Evolutionary conservation across 1,140 invertebrate species (phyloP).

Genomic region (Pseudomyrmex dendroicus): DNA sequence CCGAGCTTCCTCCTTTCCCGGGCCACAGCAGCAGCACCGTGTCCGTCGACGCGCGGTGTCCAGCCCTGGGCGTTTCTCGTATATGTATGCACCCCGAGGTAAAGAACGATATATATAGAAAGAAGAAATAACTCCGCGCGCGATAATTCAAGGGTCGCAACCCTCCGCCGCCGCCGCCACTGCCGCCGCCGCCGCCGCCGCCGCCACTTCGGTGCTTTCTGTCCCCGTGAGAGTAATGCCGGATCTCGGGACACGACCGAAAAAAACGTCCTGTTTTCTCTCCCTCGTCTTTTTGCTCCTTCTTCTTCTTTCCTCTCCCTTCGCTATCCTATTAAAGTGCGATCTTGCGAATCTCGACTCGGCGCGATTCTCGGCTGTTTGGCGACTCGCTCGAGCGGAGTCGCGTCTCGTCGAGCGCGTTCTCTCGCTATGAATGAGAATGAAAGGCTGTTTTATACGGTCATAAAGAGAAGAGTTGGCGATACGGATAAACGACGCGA

Average conservation of each 20-base stretch:
- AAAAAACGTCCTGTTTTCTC: slow-evolving; percentile 53
- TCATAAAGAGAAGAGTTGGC: slow-evolving; percentile 38
- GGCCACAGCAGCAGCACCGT: background rate
- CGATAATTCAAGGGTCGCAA: slow-evolving; percentile 73
- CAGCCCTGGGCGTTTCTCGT: slow-evolving; percentile 36
- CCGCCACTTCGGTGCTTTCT: slow-evolving; percentile 56
- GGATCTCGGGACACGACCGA: slow-evolving; percentile 1
- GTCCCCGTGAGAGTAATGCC: slow-evolving; percentile 52
- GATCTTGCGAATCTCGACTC: slow-evolving; percentile 57
- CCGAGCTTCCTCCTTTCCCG: background rate
- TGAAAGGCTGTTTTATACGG: slow-evolving; percentile 66
- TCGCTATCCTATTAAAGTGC: slow-evolving; percentile 60
- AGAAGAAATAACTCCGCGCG: slow-evolving; percentile 70
- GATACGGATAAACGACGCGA: slow-evolving; percentile 73
- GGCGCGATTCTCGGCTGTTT: slow-evolving; percentile 13
- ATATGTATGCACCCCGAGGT: background rate
- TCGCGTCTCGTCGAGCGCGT: background rate
- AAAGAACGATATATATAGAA: slow-evolving; percentile 59
- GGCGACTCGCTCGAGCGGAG: background rate
- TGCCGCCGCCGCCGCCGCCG: too few relatives aligned
- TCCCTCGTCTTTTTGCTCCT: slow-evolving; percentile 16
- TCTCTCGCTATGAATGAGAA: slow-evolving; percentile 53
- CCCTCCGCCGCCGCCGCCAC: slow-evolving; percentile 24
- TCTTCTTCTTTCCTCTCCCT: slow-evolving; percentile 19
- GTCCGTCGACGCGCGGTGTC: background rate